Percentiles rank a stretch among this genome's conserved stretches.
phyloP scores from a whole-genome alignment of 2,888 invertebrate genomes.

The Stenoptilia bipunctidactyla region DNA sequence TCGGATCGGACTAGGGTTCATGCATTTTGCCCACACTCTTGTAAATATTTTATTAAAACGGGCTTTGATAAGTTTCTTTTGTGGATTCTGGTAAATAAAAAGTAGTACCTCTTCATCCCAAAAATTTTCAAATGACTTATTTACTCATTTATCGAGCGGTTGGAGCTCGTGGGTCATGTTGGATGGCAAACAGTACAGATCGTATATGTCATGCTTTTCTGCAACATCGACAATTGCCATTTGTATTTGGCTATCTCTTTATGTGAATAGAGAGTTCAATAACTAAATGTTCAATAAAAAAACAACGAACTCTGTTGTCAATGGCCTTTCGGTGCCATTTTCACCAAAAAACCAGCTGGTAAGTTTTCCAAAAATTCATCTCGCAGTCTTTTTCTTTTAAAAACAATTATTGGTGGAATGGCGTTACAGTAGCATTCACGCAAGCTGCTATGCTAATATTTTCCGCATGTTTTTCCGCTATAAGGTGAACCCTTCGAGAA shows the following conservation, averaged over 20 bases:
- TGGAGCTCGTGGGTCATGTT: constrained; percentile 10
- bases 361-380: constrained; percentile 15
- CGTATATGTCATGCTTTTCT: constrained; percentile 9
- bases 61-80: not conserved
- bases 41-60: not conserved
- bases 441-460: constrained; percentile 2
- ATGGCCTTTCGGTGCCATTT: constrained; percentile 17
- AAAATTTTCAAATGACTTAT: constrained; percentile 10
- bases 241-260: constrained; percentile 14
- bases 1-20: not conserved
- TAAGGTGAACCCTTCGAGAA: constrained; percentile 1
- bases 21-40: not conserved
- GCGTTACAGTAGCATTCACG: not conserved
- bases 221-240: constrained; percentile 8
- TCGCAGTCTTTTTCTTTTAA: constrained; percentile 6
- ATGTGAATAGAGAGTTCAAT: no score
- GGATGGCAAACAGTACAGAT: constrained; percentile 11
- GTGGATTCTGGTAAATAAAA: not conserved
- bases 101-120: constrained; percentile 8
- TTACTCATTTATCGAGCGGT: constrained; percentile 12
- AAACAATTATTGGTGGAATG: constrained; percentile 3
- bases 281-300: constrained; percentile 16
- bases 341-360: constrained; percentile 14
- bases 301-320: constrained; percentile 15
- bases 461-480: constrained; percentile 2